A percentile compares a stretch with the other conserved stretches of the same genome.
Evolutionary conservation across 2,113 vertebrate species (phyloP).

Genomic region (Ctenomys sociabilis): DNA sequence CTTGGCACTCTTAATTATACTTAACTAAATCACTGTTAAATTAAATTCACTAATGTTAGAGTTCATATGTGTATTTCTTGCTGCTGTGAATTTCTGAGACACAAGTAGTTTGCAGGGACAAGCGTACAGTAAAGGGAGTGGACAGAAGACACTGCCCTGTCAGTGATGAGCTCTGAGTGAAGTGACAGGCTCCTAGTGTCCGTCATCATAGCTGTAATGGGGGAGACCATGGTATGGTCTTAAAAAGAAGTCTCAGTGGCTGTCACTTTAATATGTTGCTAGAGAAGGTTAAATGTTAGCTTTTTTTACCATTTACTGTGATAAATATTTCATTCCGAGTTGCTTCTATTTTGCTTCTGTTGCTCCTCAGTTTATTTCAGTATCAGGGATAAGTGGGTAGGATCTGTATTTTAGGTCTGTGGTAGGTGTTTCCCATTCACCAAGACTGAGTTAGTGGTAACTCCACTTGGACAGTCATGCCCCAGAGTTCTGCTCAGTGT

Average conservation of each 20-base stretch:
- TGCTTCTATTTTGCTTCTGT: background rate
- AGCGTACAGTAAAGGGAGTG: conserved; percentile 43
- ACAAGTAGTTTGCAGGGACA: conserved; percentile 64
- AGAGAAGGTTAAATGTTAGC: conserved; percentile 45
- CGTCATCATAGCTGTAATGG: conserved; percentile 43
- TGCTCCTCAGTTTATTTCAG: conserved; percentile 32
- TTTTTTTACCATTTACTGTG: conserved; percentile 55
- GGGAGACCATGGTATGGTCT: background rate
- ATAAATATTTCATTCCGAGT: conserved; percentile 1
- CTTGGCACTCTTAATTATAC: conserved; percentile 53
- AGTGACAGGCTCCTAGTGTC: background rate
- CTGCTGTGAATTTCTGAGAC: conserved; percentile 26
- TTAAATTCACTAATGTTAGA: conserved; percentile 67
- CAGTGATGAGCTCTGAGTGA: conserved; percentile 32
- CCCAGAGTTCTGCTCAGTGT: background rate
- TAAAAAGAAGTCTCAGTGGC: background rate
- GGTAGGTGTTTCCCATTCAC: conserved; percentile 34
- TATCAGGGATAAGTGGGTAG: background rate
- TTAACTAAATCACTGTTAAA: conserved; percentile 65
- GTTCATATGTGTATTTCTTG: conserved; percentile 70
- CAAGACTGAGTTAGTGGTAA: background rate
- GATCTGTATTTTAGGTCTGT: background rate
- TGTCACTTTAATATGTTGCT: conserved; percentile 56
- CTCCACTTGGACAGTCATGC: background rate
- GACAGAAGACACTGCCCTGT: background rate